Percentiles rank a stretch among this genome's conserved stretches.
phyloP scores from a whole-genome alignment of 2,113 vertebrate species.

The Eulemur macaco region DNA sequence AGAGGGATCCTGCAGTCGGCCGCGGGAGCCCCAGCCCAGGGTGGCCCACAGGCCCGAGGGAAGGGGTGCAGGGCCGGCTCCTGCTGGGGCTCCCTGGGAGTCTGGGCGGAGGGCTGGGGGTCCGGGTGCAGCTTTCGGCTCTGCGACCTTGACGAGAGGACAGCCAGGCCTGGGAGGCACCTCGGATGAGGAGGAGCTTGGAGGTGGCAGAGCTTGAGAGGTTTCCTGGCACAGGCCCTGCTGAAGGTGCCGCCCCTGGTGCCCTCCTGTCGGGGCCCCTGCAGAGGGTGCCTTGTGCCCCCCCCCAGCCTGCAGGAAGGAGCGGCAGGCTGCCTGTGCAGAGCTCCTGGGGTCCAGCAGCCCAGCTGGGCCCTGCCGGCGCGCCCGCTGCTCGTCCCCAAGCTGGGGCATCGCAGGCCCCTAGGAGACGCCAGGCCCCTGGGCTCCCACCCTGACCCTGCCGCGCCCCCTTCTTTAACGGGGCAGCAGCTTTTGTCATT shows the following conservation, averaged over 20 bases:
- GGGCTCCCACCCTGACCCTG: fast-evolving
- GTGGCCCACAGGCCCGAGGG: background rate
- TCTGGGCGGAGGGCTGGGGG: background rate
- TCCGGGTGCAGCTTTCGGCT: no score
- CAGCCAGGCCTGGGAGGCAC: background rate
- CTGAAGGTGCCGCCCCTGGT: background rate
- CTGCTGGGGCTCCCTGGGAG: background rate
- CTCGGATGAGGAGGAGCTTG: background rate
- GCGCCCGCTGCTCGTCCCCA: background rate
- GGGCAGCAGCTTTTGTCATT: background rate
- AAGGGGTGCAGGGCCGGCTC: background rate
- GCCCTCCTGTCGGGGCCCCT: no score
- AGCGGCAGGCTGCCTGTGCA: background rate
- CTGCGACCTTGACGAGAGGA: background rate
- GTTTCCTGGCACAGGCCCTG: background rate
- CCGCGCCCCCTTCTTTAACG: fast-evolving
- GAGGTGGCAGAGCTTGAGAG: background rate
- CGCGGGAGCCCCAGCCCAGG: background rate
- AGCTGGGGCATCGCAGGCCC: background rate
- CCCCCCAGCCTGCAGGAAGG: background rate
- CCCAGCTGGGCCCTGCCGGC: background rate
- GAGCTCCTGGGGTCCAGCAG: background rate
- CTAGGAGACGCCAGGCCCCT: background rate
- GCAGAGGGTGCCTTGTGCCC: background rate
- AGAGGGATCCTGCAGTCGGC: background rate